Evolutionary conservation across 2,888 invertebrate genomes (phyloP).

Genomic region (Morpho helenor): DNA sequence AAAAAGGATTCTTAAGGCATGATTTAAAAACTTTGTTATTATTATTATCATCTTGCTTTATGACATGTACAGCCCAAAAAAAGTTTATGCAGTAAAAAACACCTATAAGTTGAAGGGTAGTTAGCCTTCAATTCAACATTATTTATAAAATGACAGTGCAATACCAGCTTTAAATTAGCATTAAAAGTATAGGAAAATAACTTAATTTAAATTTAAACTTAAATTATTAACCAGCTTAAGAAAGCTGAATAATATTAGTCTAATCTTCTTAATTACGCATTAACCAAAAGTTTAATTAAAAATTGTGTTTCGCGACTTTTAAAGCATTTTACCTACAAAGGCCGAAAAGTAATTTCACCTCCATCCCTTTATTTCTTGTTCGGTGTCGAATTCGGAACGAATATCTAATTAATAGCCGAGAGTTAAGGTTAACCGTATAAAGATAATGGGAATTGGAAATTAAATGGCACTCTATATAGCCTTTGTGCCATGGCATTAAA

Average conservation of each 20-base stretch:
- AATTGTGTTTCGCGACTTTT: background rate
- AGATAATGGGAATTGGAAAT: conserved; percentile 24
- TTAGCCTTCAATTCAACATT: no score
- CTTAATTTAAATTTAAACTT: background rate
- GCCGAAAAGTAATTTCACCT: background rate
- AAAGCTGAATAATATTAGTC: no score
- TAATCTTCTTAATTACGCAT: conserved; percentile 1
- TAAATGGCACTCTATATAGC: conserved; percentile 35
- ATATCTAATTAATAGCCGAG: conserved; percentile 13
- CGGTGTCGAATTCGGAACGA: conserved; percentile 7
- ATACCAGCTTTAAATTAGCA: no score
- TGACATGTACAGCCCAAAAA: no score
- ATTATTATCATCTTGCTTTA: no score
- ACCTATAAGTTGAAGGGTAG: no score
- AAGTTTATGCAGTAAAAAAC: no score
- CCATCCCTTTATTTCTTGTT: conserved; percentile 2
- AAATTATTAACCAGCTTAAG: background rate
- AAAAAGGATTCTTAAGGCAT: no score
- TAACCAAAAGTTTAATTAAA: conserved; percentile 4
- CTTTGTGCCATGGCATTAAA: conserved; percentile 42
- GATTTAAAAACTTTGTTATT: no score
- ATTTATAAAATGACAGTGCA: no score
- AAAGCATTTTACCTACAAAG: background rate
- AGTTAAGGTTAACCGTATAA: conserved; percentile 17
- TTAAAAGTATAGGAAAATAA: background rate